Evolutionary conservation across 2,113 vertebrate genomes (phyloP), one percentile per base, ranked within the genome.

Genomic region (Tenrec ecaudatus): DNA sequence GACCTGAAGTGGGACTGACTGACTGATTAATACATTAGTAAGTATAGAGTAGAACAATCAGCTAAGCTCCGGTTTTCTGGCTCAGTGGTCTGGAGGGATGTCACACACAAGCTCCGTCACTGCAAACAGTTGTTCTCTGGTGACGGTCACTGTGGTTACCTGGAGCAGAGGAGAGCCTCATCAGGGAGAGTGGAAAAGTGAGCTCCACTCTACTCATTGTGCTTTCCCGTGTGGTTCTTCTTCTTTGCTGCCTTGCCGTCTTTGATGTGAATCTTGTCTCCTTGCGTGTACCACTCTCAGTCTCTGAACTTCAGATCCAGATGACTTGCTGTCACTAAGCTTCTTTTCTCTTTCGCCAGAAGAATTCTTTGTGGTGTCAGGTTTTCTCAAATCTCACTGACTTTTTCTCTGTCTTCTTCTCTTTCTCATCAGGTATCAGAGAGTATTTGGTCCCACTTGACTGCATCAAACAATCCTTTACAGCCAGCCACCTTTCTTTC

Each of bases 221-320:
- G 97, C 98, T 40, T 40, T 40, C 98, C 96, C 91, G 98, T 99
- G 97, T 98, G 99, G 85, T 99, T 99, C 94, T 99, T 99, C 96
- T 99, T 99, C 94, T 97, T 98, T 78, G 95, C 97, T 86, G 97
- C 96, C 84, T 97, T 97, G 92, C 95, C 97, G 82, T 95, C 20
- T 97, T 98, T n/a, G 97, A 93, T 0, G 95, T 62, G 29, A 80
- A 97, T 64, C 95, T 97, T 47, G 76, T 82, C 83, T 89, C 98
- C 97, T 98, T 98, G 94, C 96, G 93, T 3, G 91, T 88, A 0
- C 96, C 95, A 0, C 96, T 97, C 89, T 96, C 97, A 0, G 97
- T 98, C 90, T 97, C 96, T 0, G 96, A 98, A 92, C 96, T 98
- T 96, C 97, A 0, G 98, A 98, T 27, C 97, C 97, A 0, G 98